phyloP scores from a whole-genome alignment of 2,113 vertebrate genomes.

The Pangasianodon hypophthalmus region DNA sequence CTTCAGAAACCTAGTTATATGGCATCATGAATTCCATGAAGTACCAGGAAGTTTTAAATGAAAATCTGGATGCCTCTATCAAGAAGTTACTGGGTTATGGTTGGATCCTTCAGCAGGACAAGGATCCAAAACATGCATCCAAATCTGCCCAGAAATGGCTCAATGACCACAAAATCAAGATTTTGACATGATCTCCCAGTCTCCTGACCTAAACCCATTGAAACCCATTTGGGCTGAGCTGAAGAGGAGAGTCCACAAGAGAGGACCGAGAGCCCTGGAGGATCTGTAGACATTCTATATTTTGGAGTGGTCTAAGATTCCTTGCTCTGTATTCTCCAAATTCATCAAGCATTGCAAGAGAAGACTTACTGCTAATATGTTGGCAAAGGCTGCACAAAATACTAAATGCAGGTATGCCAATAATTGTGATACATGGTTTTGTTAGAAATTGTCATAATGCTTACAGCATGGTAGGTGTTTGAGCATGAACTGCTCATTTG shows the following conservation, averaged over 20 bases:
- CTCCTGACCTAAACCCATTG: background rate
- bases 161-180: background rate
- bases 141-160: background rate
- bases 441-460: background rate
- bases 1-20: background rate
- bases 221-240: background rate
- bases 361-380: background rate
- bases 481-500: slow-evolving; percentile 23
- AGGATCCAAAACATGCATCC: background rate
- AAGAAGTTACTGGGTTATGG: background rate
- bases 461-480: background rate
- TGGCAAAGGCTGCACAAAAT: background rate
- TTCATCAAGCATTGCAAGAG: background rate
- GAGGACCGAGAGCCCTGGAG: background rate
- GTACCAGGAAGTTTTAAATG: background rate
- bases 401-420: background rate
- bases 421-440: background rate
- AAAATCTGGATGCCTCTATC: background rate
- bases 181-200: background rate
- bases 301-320: background rate
- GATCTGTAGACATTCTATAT: background rate
- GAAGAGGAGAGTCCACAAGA: background rate
- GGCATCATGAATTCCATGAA: background rate
- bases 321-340: background rate
- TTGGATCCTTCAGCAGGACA: background rate